Conservation (phyloP, 2,888 invertebrate species). For the Pollenia amentaria region DNA sequence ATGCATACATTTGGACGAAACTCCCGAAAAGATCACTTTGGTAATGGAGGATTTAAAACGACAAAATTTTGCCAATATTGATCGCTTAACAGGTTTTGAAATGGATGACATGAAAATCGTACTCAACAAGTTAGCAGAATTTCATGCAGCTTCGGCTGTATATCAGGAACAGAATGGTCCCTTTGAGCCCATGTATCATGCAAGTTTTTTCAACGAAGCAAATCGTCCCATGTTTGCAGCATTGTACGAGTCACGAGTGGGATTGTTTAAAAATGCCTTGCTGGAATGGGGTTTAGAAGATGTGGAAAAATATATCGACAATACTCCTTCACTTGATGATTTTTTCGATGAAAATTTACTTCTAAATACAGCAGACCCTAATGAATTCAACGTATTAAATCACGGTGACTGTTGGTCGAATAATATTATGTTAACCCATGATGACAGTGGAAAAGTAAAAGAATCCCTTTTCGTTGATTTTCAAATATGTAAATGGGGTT, state of each 20-base stretch:
- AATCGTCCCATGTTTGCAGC: constrained; percentile 72
- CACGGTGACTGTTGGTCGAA: constrained; percentile 82
- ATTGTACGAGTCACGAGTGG: constrained; percentile 58
- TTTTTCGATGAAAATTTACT: constrained; percentile 70
- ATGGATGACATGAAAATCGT: constrained; percentile 78
- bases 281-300: constrained; percentile 76
- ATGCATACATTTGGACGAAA: constrained; percentile 77
- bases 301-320: constrained; percentile 76
- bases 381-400: constrained; percentile 80
- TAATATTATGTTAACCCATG: constrained; percentile 81
- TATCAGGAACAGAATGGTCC: constrained; percentile 76
- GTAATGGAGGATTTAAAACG: constrained; percentile 80
- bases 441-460: constrained; percentile 75
- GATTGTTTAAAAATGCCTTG: constrained; percentile 74
- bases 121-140: constrained; percentile 79
- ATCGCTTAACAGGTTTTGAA: constrained; percentile 80
- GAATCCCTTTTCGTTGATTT: constrained; percentile 80
- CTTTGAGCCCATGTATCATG: constrained; percentile 71
- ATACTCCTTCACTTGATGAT: constrained; percentile 49
- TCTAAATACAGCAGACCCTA: constrained; percentile 74
- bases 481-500: constrained; percentile 81
- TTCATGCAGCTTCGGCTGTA: constrained; percentile 81
- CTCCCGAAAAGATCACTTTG: constrained; percentile 76
- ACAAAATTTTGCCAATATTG: constrained; percentile 77
- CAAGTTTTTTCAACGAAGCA: constrained; percentile 69